Percentiles rank a stretch among this genome's conserved stretches.
phyloP scores from a whole-genome alignment of 2,888 invertebrate species.

The Phaonia tiefii region DNA sequence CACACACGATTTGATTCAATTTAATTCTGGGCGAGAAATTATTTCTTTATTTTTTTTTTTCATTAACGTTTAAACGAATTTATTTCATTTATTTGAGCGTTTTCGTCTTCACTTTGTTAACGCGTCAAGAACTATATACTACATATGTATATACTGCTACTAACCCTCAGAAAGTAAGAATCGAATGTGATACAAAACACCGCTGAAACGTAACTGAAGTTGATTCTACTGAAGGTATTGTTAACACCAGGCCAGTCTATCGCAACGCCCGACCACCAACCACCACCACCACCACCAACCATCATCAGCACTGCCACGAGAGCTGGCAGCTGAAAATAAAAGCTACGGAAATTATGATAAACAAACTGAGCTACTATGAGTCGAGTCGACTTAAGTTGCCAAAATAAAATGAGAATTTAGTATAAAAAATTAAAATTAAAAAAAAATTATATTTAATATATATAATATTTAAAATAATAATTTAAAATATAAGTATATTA shows the following conservation, averaged over 20 bases:
- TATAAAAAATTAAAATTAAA: no score
- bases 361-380: slow-evolving; percentile 22
- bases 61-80: no score
- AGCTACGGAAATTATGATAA: slow-evolving; percentile 39
- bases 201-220: slow-evolving; percentile 69
- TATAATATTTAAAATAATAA: no score
- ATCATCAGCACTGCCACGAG: neutral
- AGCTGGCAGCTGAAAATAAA: slow-evolving; percentile 38
- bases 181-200: slow-evolving; percentile 60
- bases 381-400: neutral
- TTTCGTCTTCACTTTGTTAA: slow-evolving; percentile 49
- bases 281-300: slow-evolving; percentile 3
- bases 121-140: no score
- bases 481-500: no score
- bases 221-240: slow-evolving; percentile 45
- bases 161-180: slow-evolving; percentile 51
- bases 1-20: neutral
- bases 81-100: slow-evolving; percentile 69
- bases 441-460: no score
- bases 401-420: neutral
- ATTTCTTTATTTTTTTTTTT: no score
- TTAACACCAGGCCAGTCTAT: slow-evolving; percentile 41
- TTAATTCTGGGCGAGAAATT: no score
- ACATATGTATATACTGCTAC: no score
- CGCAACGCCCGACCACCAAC: slow-evolving; percentile 36